phyloP scores from a whole-genome alignment of 2,888 invertebrate genomes.

The Sabatieria punctata region DNA sequence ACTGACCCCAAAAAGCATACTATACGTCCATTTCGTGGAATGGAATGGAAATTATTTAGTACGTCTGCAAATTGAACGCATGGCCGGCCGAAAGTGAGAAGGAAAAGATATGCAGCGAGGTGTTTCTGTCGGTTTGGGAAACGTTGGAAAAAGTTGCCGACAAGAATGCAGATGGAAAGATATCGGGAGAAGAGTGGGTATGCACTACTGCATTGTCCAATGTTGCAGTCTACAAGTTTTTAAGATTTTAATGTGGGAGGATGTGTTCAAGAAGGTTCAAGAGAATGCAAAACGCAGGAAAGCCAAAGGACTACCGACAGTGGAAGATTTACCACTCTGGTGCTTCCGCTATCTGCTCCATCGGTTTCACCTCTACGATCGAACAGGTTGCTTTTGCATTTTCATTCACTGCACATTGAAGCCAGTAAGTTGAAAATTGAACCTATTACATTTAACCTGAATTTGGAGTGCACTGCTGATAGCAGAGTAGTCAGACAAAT shows the following conservation, averaged over 20 bases:
- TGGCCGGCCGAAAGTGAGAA: constrained; percentile 26
- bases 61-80: constrained; percentile 30
- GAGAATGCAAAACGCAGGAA: constrained; percentile 4
- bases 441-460: not conserved
- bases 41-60: constrained; percentile 15
- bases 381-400: constrained; percentile 22
- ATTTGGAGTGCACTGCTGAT: not conserved
- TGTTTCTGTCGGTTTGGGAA: constrained; percentile 30
- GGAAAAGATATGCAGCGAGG: constrained; percentile 20
- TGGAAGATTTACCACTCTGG: constrained; percentile 25
- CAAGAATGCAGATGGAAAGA: constrained; percentile 25
- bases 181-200: constrained; percentile 32
- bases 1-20: no score
- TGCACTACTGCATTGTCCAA: no score
- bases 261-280: constrained; percentile 8
- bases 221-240: not conserved
- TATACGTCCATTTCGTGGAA: not conserved
- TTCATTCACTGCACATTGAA: not conserved
- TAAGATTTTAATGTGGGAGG: constrained; percentile 26
- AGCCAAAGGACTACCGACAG: constrained; percentile 1
- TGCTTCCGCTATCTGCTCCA: constrained; percentile 31
- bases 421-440: not conserved
- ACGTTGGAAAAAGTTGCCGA: constrained; percentile 28
- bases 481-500: no score
- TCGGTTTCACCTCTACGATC: constrained; percentile 30